These are phyloP conservation scores for Myripristis jacobus DNA, from an alignment of 2,797 vertebrate genomes.

Conservation along the genomic window DNA sequence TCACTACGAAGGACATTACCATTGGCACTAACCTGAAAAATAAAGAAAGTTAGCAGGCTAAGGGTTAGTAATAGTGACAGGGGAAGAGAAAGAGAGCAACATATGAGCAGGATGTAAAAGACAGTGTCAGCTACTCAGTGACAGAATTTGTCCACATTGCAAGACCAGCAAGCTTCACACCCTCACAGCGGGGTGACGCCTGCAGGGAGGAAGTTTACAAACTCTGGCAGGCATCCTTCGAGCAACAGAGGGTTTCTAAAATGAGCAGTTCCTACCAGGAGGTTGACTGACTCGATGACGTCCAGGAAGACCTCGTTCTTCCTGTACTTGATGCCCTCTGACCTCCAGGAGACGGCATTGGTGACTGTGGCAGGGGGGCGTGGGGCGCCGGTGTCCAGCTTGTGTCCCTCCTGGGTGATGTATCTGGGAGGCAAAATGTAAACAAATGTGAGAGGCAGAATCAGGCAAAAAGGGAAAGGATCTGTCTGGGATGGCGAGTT, in stretches of 20 bases:
- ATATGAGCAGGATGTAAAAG: background rate
- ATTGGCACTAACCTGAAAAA: constrained; percentile 95
- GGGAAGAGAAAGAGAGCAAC: background rate
- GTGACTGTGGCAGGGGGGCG: constrained; percentile 94
- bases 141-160: background rate
- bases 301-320: constrained; percentile 95
- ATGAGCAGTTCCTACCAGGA: constrained; percentile 87
- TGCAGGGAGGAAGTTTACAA: constrained; percentile 54
- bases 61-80: background rate
- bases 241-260: constrained; percentile 65
- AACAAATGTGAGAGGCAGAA: constrained; percentile 38
- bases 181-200: constrained; percentile 43
- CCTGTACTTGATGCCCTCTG: constrained; percentile 93
- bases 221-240: constrained; percentile 38
- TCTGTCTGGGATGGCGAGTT: constrained; percentile 37
- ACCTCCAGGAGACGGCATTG: constrained; percentile 92
- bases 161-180: constrained; percentile 5
- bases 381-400: constrained; percentile 95
- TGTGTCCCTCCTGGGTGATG: constrained; percentile 99
- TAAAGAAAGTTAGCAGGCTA: too few relatives aligned
- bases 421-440: constrained; percentile 84
- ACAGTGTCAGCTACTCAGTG: background rate
- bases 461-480: constrained; percentile 40
- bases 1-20: constrained; percentile 96
- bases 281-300: constrained; percentile 99